Evolutionary conservation across 2,888 invertebrate species (phyloP), one percentile per base, ranked within the genome.

Genomic region (Eupeodes latifasciatus): DNA sequence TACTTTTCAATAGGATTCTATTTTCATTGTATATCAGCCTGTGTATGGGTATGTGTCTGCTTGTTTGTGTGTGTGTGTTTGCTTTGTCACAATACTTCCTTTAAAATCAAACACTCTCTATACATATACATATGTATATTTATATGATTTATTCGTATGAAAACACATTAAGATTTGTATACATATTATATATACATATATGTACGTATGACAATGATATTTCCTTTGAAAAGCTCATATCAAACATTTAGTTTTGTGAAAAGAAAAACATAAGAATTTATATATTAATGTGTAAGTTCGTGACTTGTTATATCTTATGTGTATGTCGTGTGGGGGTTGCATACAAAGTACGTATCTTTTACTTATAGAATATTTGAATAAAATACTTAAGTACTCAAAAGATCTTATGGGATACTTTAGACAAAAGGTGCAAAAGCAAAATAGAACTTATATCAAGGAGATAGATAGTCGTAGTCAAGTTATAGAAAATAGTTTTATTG

Each of bases 211-310:
- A 40, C 9, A 19, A 55, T 5, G 55, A 55, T 27, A 19, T 36
- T 61, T 64, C 12, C 62, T 44, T 64, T 64, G 62, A 64, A 64
- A 62, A 64, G 44, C 16, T 64, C 19, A 64, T 44, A 64, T 64
- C 44, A 44, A 44, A 44, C 62, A 44, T 64, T 64, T 16, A 64
- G 16, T 64, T 64, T 3, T 44, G 44, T 64, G 16, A 64, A 64
- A 64, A 64, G 62, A 44, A 64, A 62, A 64, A 64, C 59, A 59
- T 34, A 59, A n/a, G 59, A 59, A 34, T 59, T 7, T 40, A 40
- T 59, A 14, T 34, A 59, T 59, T 34, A 59, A 59, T 34, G 57
- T 34, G 57, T 59, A 11, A 2, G 11, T 5, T 12, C 27, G 12
- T 57, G 12, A 27, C 7, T 12, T 16, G 3, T 7, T 14, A 27